Evolutionary conservation across 1,140 invertebrate species (phyloP), one percentile per base, ranked within the genome.

Genomic region (Planococcus citri): DNA sequence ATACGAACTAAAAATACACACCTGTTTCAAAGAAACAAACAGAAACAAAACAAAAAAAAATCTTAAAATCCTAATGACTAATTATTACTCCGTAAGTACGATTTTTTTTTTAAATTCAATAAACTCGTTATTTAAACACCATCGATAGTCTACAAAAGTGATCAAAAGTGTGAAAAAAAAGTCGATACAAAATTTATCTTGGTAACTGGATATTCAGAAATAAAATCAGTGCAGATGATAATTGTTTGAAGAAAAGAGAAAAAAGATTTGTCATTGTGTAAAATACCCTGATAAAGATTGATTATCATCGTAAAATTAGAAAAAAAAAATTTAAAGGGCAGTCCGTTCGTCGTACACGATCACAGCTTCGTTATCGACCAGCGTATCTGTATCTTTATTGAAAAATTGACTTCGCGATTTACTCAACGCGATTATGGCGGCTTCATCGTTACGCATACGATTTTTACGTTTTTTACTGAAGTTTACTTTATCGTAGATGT

Each of bases 341-440:
- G 87, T 88, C 60, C 86, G 77, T 80, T 88, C 86, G 76, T 88
- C 86, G 74, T 88, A 88, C 10, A 88, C 85, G 68, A 88, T 86
- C 69, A 88, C 84, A 25, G 86, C 86, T 78, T 87, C 86, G 71
- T 86, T 86, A 74, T 86, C 82, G 8, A 84, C 83, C 58, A 84
- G 75, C 17, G 80, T 81, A 74, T 83, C 83, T 27, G 81, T 84
- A 71, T 83, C 83, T 71, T 76, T 81, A 69, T 81, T 78, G 41
- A 86, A 78, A 78, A 84, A 86, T 77, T 86, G 85, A 75, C 84
- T 86, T 73, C 83, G 79, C 0, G 85, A 86, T 78, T 87, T 87
- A 76, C 86, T 88, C 27, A 88, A 78, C 12, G 87, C 87, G 72
- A 88, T 88, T 70, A 88, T 86, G 38, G 86, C 86, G 10, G 87